These are phyloP conservation scores for Dasysyrphus albostriatus DNA, from an alignment of 2,888 invertebrate genomes.

Conservation along the genomic window DNA sequence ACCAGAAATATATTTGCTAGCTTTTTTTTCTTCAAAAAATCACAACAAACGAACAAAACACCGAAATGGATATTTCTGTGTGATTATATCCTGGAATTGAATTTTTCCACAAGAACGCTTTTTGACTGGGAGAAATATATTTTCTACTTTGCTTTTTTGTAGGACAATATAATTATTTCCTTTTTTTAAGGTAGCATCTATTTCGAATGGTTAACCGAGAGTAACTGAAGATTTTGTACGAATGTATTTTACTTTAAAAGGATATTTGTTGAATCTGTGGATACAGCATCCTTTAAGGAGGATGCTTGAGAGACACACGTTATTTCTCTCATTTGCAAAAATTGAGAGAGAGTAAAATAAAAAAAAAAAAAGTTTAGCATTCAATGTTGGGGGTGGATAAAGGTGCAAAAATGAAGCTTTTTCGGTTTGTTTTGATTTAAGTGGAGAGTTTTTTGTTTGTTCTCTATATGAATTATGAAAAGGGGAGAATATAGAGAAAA, in stretches of 20 bases:
- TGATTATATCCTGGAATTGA: background rate
- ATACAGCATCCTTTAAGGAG: slow-evolving; percentile 32
- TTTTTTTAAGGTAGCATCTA: slow-evolving; percentile 49
- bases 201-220: slow-evolving; percentile 69
- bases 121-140: background rate
- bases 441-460: slow-evolving; percentile 16
- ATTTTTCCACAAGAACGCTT: slow-evolving; percentile 6
- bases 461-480: background rate
- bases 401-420: slow-evolving; percentile 33
- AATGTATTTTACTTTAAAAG: slow-evolving; percentile 68
- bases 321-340: background rate
- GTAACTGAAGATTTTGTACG: slow-evolving; percentile 65
- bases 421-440: slow-evolving; percentile 28
- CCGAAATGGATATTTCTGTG: slow-evolving; percentile 3
- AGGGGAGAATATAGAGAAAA: background rate
- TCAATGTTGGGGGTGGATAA: background rate
- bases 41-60: background rate
- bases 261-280: slow-evolving; percentile 71
- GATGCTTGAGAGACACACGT: background rate
- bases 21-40: background rate
- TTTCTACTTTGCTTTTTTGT: slow-evolving; percentile 18
- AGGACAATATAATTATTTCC: slow-evolving; percentile 32
- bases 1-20: background rate
- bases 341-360: background rate
- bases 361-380: background rate